These are phyloP conservation scores for Andricus curvator DNA, from an alignment of 2,888 invertebrate genomes.

Conservation along the genomic window DNA sequence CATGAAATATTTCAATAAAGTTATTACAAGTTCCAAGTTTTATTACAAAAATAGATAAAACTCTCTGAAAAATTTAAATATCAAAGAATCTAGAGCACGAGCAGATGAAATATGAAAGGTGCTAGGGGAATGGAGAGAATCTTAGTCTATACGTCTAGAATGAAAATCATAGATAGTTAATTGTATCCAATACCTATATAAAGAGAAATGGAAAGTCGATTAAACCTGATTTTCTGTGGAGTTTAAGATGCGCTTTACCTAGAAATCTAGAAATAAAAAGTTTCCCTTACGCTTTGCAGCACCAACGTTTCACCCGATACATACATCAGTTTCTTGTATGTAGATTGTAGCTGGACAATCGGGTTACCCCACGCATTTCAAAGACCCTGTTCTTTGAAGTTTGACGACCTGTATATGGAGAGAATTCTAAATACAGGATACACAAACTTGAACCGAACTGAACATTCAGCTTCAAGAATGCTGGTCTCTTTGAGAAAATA, in stretches of 20 bases:
- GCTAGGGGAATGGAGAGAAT: background rate
- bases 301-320: conserved; percentile 16
- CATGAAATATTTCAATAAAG: background rate
- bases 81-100: background rate
- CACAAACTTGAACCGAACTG: conserved; percentile 29
- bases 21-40: background rate
- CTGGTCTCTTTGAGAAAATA: background rate
- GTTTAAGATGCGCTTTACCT: background rate
- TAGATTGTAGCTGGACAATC: conserved; percentile 11
- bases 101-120: background rate
- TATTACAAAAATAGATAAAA: background rate
- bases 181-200: background rate
- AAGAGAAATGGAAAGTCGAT: background rate
- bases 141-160: background rate
- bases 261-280: conserved; percentile 25
- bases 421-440: background rate
- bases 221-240: background rate
- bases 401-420: conserved; percentile 17
- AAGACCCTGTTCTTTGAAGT: conserved; percentile 32
- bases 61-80: background rate
- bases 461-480: conserved; percentile 30
- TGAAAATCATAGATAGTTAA: background rate
- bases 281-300: conserved; percentile 3
- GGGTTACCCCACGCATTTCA: conserved; percentile 31
- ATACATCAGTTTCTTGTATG: conserved; percentile 1